Evolutionary conservation across 2,888 invertebrate genomes (phyloP), one percentile per base, ranked within the genome.

Genomic region (Rotaria macrura): DNA sequence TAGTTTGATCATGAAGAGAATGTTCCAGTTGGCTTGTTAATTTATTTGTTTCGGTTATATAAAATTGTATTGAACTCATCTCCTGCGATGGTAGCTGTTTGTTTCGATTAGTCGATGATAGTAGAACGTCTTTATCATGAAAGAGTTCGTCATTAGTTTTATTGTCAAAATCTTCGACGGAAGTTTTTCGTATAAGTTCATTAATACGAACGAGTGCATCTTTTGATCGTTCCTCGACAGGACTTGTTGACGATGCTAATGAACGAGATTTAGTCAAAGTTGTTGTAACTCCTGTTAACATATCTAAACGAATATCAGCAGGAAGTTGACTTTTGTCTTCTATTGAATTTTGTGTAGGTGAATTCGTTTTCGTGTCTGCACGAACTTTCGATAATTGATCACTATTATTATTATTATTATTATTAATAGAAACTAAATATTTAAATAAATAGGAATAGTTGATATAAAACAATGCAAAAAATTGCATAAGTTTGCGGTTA

Each of bases 191-290:
- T 43, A 79, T 79, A 20, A 79, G 20, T n/a, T 79, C 79, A 79
- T 79, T 79, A 43, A 79, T 79, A 43, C 79, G 79, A 79, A 2
- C 20, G 20, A 79, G 40, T 79, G 79, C 79, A 79, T 79, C 79
- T 43, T 79, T 79, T 79, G 40, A n/a, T n/a, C 79, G 79, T 23
- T 43, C 43, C 34, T 17, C 34, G 17, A 40, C 25, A 14, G 23
- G 12, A 79, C 6, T 79, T 40, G 79, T 79, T 43, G 43, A n/a
- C 43, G 79, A 79, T 43, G 79, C 5, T 12, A n/a, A 25, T 79
- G 79, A 79, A 79, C 25, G 79, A 25, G n/a, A 43, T 79, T 25
- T 43, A 20, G 23, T 79, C n/a, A n/a, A 43, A 38, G 14, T 34
- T 25, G 14, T n/a, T 79, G 79, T 1, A 7, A 43, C 25, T 6